Base-by-base conservation (phyloP, 2,113 vertebrate species). In the Phyllopteryx taeniolatus region DNA sequence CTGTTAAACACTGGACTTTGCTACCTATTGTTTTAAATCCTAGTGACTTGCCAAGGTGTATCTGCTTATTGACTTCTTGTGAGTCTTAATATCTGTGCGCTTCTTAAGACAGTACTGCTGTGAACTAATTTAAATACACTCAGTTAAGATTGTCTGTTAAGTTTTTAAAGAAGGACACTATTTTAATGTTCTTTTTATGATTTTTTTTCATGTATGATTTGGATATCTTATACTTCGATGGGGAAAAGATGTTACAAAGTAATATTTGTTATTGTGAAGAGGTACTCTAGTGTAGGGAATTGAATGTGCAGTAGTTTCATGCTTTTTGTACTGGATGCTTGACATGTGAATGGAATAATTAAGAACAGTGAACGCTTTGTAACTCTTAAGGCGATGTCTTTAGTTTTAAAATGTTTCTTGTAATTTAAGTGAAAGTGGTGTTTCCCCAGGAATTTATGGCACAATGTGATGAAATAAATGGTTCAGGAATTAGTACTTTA, bases 401-500 rank as follows among this genome's bases (percentile, higher is more conserved):
- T 78, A 78, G 54, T 80, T 69, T 76, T 70, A 74, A 19, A 3
- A 59, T 56, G 68, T 44, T 83, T 70, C 44, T 22, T 77, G 77
- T 76, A 56, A 74, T 75, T 75, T 77, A 13, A 61, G 56, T 70
- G 13, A 65, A 71, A 75, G 20, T 64, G 22, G 66, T 71, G 35
- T 71, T 67, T 61, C 14, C 35, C 46, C 59, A 15, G 3, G 15
- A 73, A 68, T 84, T 49, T 49, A 76, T 84, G 68, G 65, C 73
- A 79, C 83, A 77, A 80, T 80, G 42, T 76, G 77, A 81, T 54
- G 2, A 74, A 90, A 88, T 90, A 90, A 90, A 91, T 84, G 83
- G 82, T 84, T 90, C 86, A 89, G 88, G 87, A 90, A 89, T 74
- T 81, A 19, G 82, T 81, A 22, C 59, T 60, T 79, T 57, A 67